phyloP scores from a whole-genome alignment of 2,888 invertebrate genomes.

The Monochamus alternatus region DNA sequence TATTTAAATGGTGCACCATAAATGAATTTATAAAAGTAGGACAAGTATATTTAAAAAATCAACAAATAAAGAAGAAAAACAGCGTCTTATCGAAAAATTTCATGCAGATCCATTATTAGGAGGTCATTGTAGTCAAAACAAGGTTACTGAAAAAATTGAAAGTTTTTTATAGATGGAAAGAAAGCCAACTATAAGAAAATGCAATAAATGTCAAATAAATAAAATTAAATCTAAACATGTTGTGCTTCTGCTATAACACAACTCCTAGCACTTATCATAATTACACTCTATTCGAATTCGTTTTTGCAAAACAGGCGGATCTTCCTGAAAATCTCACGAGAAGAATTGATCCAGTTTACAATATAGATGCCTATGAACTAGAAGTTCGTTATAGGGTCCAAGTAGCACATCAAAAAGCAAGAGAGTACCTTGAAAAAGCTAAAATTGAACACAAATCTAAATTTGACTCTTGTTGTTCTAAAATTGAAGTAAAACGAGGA shows the following conservation, averaged over 20 bases:
- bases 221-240: not conserved
- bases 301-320: not conserved
- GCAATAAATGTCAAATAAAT: constrained; percentile 23
- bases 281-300: not conserved
- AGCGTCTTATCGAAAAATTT: constrained; percentile 23
- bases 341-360: not conserved
- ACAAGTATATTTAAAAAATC: constrained; percentile 20
- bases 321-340: not conserved
- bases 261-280: not conserved
- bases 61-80: constrained; percentile 27
- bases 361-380: not conserved
- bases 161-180: constrained; percentile 3
- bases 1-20: constrained; percentile 26
- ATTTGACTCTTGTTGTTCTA: too few relatives aligned
- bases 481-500: too few relatives aligned
- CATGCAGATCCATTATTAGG: constrained; percentile 26
- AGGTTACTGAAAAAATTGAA: constrained; percentile 20
- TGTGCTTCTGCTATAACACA: not conserved
- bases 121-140: constrained; percentile 25
- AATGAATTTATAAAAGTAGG: constrained; percentile 28
- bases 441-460: too few relatives aligned
- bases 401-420: not conserved
- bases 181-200: constrained; percentile 6
- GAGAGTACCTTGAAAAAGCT: not conserved
- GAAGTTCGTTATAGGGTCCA: not conserved